Evolutionary conservation across 2,113 vertebrate species (phyloP).

Genomic region (Corythornis madagascariensis): DNA sequence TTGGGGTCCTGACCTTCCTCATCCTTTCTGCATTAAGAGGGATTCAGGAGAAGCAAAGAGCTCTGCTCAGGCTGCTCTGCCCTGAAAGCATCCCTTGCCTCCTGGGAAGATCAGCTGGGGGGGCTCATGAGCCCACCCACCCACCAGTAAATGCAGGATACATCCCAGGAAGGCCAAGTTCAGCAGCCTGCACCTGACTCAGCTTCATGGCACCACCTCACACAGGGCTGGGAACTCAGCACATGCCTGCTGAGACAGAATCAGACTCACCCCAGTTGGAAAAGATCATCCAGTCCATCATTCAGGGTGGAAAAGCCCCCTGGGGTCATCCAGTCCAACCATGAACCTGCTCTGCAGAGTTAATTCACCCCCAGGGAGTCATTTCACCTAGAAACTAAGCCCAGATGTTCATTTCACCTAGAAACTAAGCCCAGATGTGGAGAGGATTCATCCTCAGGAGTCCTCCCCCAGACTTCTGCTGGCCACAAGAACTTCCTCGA

Average conservation of each 20-base stretch:
- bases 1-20: neutral
- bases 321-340: neutral
- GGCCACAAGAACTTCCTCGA: neutral
- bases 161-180: neutral
- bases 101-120: neutral
- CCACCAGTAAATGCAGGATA: neutral
- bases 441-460: neutral
- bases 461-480: neutral
- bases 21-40: neutral
- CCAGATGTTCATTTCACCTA: neutral
- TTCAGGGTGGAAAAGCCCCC: neutral
- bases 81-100: neutral
- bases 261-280: too few species aligned
- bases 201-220: neutral
- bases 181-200: neutral
- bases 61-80: too few species aligned
- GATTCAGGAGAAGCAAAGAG: neutral
- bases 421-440: neutral
- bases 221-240: neutral
- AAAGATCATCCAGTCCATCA: too few species aligned
- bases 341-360: too few species aligned
- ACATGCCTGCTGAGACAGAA: neutral
- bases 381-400: too few species aligned
- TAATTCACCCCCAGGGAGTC: too few species aligned
- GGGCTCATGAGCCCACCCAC: neutral